Base-by-base conservation (phyloP, 1,140 invertebrate species). In the Anoplophora glabripennis region DNA sequence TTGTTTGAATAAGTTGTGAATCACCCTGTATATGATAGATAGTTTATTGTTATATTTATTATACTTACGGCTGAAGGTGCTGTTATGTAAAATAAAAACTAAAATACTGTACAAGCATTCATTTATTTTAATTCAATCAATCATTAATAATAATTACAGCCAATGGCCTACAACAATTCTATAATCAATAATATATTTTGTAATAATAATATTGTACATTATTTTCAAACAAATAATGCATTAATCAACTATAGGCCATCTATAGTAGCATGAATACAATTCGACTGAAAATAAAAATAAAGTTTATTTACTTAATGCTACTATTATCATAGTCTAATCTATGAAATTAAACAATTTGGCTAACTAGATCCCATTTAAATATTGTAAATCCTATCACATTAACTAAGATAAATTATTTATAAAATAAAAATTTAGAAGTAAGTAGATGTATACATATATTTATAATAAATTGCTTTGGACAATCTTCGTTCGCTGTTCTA, bases 71-170 rank as follows among this genome's bases (percentile, higher is more conserved):
- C n/a, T n/a, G n/a, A n/a, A n/a, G n/a, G n/a, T n/a, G n/a, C n/a
- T n/a, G n/a, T n/a, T n/a, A n/a, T n/a, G n/a, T 38, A 41, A 44
- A 49, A 40, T 36, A 48, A 58, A 54, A 49, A n/a, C 15, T 4
- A 9, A 11, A 11, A 17, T 17, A 58, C 61, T 70, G 56, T 70
- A 70, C 68, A 70, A 67, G 67, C 66, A 70, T 70, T 60, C 59
- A 69, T 69, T 68, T 67, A 67, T 63, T 68, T 67, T 67, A 64
- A 67, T 69, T 63, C 57, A 69, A 64, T 68, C 65, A 65, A 69
- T 69, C 56, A 57, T 67, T 65, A 68, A 66, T 70, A 59, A 68
- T 71, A 72, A 70, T 68, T 71, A 69, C 64, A 71, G 66, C 68
- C 66, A 59, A 64, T 64, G 68, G 68, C 68, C 69, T 71, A 72